Evolutionary conservation across 2,113 vertebrate genomes (phyloP), one percentile per base, ranked within the genome.

Genomic region (Tychaedon coryphoeus): DNA sequence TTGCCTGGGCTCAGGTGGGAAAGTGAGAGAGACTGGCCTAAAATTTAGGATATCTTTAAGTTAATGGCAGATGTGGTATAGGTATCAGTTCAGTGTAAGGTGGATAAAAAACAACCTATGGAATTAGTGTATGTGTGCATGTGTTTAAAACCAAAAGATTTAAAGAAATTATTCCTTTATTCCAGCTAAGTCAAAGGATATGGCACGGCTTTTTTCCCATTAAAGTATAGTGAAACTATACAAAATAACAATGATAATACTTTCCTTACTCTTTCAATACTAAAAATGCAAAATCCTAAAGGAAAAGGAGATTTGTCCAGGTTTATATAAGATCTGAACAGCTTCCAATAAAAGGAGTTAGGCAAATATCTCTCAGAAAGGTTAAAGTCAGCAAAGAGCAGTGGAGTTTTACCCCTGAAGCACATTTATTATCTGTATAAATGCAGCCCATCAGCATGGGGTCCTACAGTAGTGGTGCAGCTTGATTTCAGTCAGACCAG

Each of bases 181-280:
- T 97, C 80, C 2, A 7, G 28, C 22, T 45, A 58, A 57, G 45
- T 61, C 45, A 61, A 92, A 75, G 42, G 29, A 53, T 31, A 47
- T 18, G 7, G 18, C 72, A 73, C 5, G 2, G 7, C 83, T 34
- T 86, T 64, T 11, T 10, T 2, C 7, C 26, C 5, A 15, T 23
- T 74, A 64, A 95, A 96, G 17, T 83, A 90, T 74, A 50, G 90
- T 94, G 90, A 97, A 97, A 96, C 18, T 5, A n/a, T 45, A 57
- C 19, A 34, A 72, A 78, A 78, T 40, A 5, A 48, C 4, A 40
- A 48, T 9, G 20, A 31, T 19, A 40, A 10, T 47, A 28, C 10
- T 22, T 66, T 60, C 45, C 18, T 66, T 47, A 34, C 22, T 28
- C 38, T 66, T 66, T 53, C 38, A 53, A 25, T 47, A 19, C 22